Conservation (phyloP, 2,797 vertebrate genomes). For the Thripadectes ignobilis region DNA sequence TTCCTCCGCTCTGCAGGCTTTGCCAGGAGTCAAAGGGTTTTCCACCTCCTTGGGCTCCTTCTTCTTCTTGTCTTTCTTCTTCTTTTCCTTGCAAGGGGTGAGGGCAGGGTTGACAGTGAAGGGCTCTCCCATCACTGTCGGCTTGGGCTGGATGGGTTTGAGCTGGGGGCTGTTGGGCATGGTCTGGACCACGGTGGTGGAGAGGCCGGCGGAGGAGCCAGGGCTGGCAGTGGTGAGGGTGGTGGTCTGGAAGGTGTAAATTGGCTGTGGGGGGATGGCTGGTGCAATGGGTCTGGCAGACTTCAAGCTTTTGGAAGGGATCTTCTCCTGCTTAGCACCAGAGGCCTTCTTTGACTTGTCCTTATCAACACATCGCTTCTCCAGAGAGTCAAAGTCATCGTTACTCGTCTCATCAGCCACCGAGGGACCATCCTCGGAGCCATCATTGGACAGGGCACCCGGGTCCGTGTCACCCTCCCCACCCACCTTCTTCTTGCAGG, state of each 20-base stretch:
- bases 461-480: conserved; percentile 88
- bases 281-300: conserved; percentile 89
- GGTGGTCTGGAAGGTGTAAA: conserved; percentile 85
- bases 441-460: conserved; percentile 87
- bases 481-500: conserved; percentile 90
- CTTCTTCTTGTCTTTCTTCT: conserved; percentile 97
- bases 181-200: conserved; percentile 87
- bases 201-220: conserved; percentile 82
- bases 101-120: conserved; percentile 84
- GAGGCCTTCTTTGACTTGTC: conserved; percentile 91
- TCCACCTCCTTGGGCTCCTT: conserved; percentile 89
- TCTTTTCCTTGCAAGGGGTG: conserved; percentile 92
- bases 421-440: conserved; percentile 91
- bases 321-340: conserved; percentile 87
- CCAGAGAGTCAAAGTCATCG: conserved; percentile 88
- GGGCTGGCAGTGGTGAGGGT: conserved; percentile 89
- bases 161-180: conserved; percentile 93
- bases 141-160: conserved; percentile 92
- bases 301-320: conserved; percentile 91
- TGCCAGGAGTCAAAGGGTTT: conserved; percentile 87
- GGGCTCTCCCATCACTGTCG: conserved; percentile 87
- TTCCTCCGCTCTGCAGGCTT: conserved; percentile 88
- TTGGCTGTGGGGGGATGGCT: conserved; percentile 86
- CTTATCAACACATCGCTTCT: conserved; percentile 86
- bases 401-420: conserved; percentile 94